phyloP scores from a whole-genome alignment of 2,888 invertebrate species.

The Hymenopus coronatus region DNA sequence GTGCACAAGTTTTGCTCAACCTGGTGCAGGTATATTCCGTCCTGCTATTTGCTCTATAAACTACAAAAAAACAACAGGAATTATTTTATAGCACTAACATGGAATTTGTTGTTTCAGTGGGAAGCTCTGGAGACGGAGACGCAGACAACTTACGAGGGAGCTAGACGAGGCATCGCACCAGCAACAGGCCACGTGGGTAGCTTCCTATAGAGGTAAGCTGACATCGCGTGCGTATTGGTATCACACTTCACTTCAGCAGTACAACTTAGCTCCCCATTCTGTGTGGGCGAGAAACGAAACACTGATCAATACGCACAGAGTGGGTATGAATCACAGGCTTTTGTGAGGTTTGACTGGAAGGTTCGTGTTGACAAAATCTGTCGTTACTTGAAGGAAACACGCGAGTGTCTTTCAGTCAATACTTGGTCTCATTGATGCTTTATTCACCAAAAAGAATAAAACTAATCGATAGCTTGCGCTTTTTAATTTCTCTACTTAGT shows the following conservation, averaged over 20 bases:
- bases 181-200: constrained; percentile 39
- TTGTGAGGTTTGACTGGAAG: not conserved
- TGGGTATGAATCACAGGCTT: not conserved
- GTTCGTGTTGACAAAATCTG: too few relatives aligned
- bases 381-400: too few relatives aligned
- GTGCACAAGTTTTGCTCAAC: too few relatives aligned
- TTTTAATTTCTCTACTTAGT: too few relatives aligned
- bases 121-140: constrained; percentile 37
- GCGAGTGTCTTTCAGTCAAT: too few relatives aligned
- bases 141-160: constrained; percentile 36
- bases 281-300: not conserved
- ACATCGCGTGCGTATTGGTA: not conserved
- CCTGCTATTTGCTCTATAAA: too few relatives aligned
- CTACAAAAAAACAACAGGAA: too few relatives aligned
- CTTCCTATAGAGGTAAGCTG: constrained; percentile 38
- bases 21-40: too few relatives aligned
- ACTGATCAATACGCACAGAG: not conserved
- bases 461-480: too few relatives aligned
- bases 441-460: too few relatives aligned
- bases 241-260: not conserved
- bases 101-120: constrained; percentile 24
- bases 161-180: constrained; percentile 33
- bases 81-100: too few relatives aligned
- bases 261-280: not conserved
- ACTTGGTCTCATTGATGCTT: too few relatives aligned